Percentiles rank a stretch among this genome's conserved stretches.
Conservation (phyloP, 2,888 invertebrate species). For the Aleiodes leptofemur region DNA sequence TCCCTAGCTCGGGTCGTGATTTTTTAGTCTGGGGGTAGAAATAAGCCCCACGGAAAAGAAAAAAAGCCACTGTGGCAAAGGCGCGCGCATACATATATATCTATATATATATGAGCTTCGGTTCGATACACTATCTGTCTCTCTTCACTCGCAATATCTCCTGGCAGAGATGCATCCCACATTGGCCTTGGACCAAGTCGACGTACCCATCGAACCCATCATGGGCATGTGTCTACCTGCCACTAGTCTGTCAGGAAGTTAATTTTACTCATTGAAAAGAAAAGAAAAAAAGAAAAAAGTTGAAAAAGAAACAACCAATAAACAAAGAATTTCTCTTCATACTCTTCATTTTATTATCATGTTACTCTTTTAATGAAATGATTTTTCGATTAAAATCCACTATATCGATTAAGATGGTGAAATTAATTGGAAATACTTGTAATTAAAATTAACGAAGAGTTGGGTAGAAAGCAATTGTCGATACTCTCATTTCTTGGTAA, state of each 20-base stretch:
- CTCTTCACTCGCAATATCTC: slow-evolving; percentile 18
- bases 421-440: slow-evolving; percentile 24
- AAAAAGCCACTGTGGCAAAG: slow-evolving; percentile 10
- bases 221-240: slow-evolving; percentile 25
- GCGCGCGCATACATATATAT: slow-evolving; percentile 3
- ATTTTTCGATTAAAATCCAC: too few relatives aligned
- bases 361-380: background rate
- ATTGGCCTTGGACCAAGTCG: slow-evolving; percentile 43
- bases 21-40: slow-evolving; percentile 45
- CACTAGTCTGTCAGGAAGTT: slow-evolving; percentile 19
- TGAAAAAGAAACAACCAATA: background rate
- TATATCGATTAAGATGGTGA: slow-evolving; percentile 6
- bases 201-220: slow-evolving; percentile 33
- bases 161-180: slow-evolving; percentile 35
- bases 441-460: slow-evolving; percentile 34
- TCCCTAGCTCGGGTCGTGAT: slow-evolving; percentile 47
- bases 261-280: slow-evolving; percentile 22
- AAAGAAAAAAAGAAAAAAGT: too few relatives aligned
- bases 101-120: slow-evolving; percentile 15
- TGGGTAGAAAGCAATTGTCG: slow-evolving; percentile 6
- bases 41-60: slow-evolving; percentile 28
- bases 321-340: background rate
- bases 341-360: background rate
- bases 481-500: slow-evolving; percentile 30
- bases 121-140: slow-evolving; percentile 11